Conservation (phyloP, 2,113 vertebrate genomes). For the Lepidothrix coronata region DNA sequence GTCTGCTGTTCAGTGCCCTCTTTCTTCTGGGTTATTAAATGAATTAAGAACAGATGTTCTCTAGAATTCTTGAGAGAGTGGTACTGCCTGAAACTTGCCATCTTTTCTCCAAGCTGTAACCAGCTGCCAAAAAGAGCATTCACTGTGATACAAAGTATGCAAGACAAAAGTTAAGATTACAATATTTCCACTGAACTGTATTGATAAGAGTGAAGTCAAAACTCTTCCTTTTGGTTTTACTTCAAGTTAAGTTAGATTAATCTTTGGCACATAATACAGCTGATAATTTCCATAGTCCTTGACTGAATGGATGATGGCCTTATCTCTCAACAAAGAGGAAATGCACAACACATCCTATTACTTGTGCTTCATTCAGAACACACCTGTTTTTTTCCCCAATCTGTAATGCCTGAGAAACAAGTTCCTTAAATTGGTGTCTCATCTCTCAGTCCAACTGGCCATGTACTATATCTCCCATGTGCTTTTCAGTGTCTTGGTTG, state of each 20-base stretch:
- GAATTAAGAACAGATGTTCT: neutral
- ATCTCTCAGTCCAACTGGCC: neutral
- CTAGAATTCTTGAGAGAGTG: neutral
- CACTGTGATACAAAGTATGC: neutral
- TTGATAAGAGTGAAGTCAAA: neutral
- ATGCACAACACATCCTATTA: neutral
- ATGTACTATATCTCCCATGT: neutral
- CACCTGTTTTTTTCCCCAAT: neutral
- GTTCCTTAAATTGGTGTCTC: neutral
- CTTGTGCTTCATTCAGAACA: neutral
- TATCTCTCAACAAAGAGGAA: neutral
- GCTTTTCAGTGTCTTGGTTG: neutral
- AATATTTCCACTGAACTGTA: neutral
- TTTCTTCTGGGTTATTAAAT: neutral
- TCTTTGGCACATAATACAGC: neutral
- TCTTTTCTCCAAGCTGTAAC: neutral
- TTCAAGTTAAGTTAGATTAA: neutral
- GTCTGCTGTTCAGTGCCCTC: neutral
- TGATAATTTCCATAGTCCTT: neutral
- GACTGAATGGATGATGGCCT: neutral
- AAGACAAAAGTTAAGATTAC: neutral
- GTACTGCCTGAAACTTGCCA: neutral
- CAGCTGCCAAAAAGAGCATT: neutral
- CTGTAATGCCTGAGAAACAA: neutral
- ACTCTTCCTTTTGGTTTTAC: neutral